Evolutionary conservation across 2,113 vertebrate species (phyloP), one percentile per base, ranked within the genome.

Genomic region (Gallinago media): DNA sequence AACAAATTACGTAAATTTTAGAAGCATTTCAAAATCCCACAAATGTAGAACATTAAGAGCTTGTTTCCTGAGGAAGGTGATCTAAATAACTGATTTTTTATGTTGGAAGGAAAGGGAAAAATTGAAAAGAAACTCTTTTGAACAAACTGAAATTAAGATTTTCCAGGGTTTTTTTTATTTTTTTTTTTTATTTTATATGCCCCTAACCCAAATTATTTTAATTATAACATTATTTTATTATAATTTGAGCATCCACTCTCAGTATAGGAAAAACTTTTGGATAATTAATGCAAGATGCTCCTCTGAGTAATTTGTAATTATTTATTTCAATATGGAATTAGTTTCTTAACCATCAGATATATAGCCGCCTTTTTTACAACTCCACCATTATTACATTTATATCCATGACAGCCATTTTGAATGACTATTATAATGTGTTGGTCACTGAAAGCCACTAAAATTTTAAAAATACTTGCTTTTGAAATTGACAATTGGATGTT

Each of bases 391-490:
- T 3, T 42, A 27, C 4, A 3, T 85, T 85, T 92, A 85, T 75
- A 59, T 63, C 12, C 7, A 52, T 27, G 11, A 16, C 11, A 40
- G 0, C 0, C 3, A 26, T 34, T 85, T 70, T 40, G 32, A 59
- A 71, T 11, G 6, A 18, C 40, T 32, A 40, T 52, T 59, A 49
- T 20, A 29, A 49, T 5, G 0, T 46, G 11, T 18, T 80, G 8
- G 2, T 58, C 19, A 44, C 5, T 38, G 4, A 42, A 56, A 73
- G 2, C 3, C 76, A 56, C 3, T 17, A 61, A 47, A 59, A 47
- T 26, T 29, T 71, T 6, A 13, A 78, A 71, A 49, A 36, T 5
- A 8, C 0, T 2, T 21, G 6, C 14, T 58, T 92, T 71, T 63
- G 32, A 76, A 85, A 71, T 26, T 59, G 22, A 50, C 12, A 74